Conservation (phyloP, 2,888 invertebrate species). For the Emesis russula region DNA sequence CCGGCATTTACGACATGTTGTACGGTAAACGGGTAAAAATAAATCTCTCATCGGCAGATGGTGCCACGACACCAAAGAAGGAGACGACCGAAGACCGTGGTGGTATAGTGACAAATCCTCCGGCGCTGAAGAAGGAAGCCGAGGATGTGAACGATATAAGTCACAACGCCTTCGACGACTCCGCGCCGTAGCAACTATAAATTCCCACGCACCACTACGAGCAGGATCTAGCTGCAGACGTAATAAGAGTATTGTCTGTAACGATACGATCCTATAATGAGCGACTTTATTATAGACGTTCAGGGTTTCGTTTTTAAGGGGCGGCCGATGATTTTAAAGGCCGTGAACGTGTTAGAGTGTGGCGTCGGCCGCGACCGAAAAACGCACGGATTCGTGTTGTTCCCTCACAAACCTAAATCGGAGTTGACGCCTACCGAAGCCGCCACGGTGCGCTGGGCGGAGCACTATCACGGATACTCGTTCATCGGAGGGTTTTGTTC, state of each 20-base stretch:
- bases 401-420: not conserved
- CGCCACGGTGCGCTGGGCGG: conserved; percentile 24
- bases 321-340: conserved; percentile 24
- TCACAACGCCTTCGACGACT: not conserved
- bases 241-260: conserved; percentile 13
- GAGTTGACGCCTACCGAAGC: conserved; percentile 12
- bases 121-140: not conserved
- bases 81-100: not conserved
- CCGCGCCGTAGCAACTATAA: no score
- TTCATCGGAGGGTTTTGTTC: conserved; percentile 14
- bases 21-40: conserved; percentile 28
- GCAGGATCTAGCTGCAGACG: not conserved
- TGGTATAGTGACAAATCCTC: not conserved
- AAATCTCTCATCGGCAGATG: not conserved
- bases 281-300: conserved; percentile 23
- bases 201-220: not conserved
- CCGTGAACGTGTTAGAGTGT: conserved; percentile 19
- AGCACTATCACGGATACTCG: conserved; percentile 21
- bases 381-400: no score
- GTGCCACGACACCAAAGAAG: not conserved
- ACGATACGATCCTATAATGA: not conserved
- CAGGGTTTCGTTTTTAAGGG: conserved; percentile 23
- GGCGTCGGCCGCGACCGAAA: not conserved
- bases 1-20: not conserved
- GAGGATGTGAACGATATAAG: conserved; percentile 6